Conservation (phyloP, 1,140 invertebrate species). For the Asbolus verrucosus region DNA sequence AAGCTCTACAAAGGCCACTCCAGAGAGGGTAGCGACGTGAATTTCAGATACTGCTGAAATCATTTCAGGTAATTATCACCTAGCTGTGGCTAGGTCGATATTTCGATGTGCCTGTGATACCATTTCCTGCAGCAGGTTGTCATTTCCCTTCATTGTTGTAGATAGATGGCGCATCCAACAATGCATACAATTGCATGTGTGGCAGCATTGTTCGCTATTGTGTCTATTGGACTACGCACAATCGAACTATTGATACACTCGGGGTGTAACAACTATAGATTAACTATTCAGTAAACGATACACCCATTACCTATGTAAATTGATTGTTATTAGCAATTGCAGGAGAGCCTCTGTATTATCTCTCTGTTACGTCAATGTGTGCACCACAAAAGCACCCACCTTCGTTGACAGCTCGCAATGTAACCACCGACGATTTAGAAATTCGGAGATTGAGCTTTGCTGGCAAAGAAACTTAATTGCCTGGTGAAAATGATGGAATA, state of each 20-base stretch:
- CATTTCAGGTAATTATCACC: too few relatives aligned
- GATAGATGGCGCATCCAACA: constrained; percentile 59
- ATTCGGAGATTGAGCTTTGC: too few relatives aligned
- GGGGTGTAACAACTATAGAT: constrained; percentile 61
- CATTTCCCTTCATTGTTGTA: constrained; percentile 59
- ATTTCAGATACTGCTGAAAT: background rate
- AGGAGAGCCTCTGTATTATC: constrained; percentile 19
- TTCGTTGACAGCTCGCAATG: background rate
- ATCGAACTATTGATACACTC: constrained; percentile 59
- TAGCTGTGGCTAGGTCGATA: background rate
- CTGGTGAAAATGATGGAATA: too few relatives aligned
- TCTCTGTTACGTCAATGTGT: constrained; percentile 14
- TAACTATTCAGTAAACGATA: constrained; percentile 63
- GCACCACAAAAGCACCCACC: background rate
- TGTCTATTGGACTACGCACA: constrained; percentile 56
- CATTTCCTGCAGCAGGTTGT: constrained; percentile 59
- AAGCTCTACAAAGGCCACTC: background rate
- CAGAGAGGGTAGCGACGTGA: background rate
- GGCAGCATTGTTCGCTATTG: constrained; percentile 57
- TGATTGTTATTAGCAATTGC: constrained; percentile 58
- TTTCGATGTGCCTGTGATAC: constrained; percentile 39
- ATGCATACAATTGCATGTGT: constrained; percentile 62
- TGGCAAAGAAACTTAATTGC: too few relatives aligned
- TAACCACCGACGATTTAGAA: background rate
- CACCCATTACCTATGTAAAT: constrained; percentile 62